Base-by-base conservation (phyloP, 2,113 vertebrate species). In the Monopterus albus region DNA sequence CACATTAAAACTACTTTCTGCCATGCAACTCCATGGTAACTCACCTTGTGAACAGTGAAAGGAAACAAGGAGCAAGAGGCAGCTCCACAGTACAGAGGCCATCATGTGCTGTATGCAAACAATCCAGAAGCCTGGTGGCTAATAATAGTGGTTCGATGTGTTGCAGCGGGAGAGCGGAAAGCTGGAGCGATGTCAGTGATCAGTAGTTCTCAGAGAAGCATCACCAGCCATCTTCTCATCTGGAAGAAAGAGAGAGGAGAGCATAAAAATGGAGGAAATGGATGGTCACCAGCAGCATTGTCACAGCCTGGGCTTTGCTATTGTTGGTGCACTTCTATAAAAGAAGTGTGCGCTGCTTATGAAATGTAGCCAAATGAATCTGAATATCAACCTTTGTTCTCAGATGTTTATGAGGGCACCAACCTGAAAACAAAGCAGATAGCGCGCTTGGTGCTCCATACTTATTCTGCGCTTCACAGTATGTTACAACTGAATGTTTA, bases 41-140 rank as follows among this genome's bases (percentile, higher is more conserved):
- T 86, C 84, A 94, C 93, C 93, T 91, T 93, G 78, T 64, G 90
- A 89, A 68, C 47, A 88, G 49, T 88, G 88, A 46, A 87, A 45
- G 85, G 84, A 86, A 26, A 86, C 60, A 31, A 91, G 70, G 36
- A 92, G 74, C 79, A 92, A 35, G 47, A 93, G 80, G 86, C 90
- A 74, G 84, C 81, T 89, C 86, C 86, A 84, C 86, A 77, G 74
- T 52, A 89, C 81, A 78, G 88, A 73, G 60, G 92, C 87, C 93
- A 94, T 93, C 65, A 82, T 89, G 83, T 31, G 76, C 46, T 36
- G 76, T 64, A 52, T 59, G 84, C 59, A 76, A 83, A 42, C 50
- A 21, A 73, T 89, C 83, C 88, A 59, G 79, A 45, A 49, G 65
- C 65, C 70, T 38, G 71, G 33, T 38, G 55, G 76, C 62, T 82